A percentile compares a stretch with the other conserved stretches of the same genome.
phyloP scores from a whole-genome alignment of 2,797 vertebrate species.

The Dendrocincla fuliginosa region DNA sequence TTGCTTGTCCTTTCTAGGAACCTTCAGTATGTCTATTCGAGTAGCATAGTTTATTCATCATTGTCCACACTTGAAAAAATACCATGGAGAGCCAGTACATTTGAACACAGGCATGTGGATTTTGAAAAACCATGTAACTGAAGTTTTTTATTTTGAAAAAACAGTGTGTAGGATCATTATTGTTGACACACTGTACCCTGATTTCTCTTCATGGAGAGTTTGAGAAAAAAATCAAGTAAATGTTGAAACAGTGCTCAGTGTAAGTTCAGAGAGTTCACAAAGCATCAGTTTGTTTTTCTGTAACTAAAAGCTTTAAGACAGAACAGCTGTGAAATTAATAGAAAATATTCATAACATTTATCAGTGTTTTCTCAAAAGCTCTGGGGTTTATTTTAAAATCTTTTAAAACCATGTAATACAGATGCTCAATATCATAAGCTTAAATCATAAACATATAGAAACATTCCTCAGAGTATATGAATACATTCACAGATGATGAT shows the following conservation, averaged over 20 bases:
- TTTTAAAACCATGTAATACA: neutral
- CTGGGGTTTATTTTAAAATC: neutral
- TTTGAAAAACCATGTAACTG: neutral
- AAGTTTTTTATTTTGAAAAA: slow-evolving; percentile 39
- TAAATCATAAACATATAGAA: neutral
- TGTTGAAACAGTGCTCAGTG: slow-evolving; percentile 79
- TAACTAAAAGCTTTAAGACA: slow-evolving; percentile 76
- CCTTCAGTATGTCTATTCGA: slow-evolving; percentile 81
- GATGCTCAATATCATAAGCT: neutral
- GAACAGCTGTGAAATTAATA: neutral
- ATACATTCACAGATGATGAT: neutral
- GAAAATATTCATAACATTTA: neutral
- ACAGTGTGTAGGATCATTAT: neutral
- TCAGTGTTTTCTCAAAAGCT: neutral
- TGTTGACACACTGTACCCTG: slow-evolving; percentile 64
- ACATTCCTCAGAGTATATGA: neutral
- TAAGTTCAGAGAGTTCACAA: slow-evolving; percentile 83
- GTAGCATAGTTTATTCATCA: slow-evolving; percentile 79
- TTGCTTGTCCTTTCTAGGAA: slow-evolving; percentile 80
- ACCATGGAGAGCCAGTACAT: neutral
- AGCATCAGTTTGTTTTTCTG: slow-evolving; percentile 78
- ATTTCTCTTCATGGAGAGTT: slow-evolving; percentile 82
- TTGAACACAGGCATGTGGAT: neutral
- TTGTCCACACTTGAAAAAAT: slow-evolving; percentile 62
- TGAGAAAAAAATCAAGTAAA: slow-evolving; percentile 81